A percentile compares a stretch with the other conserved stretches of the same genome.
phyloP scores from a whole-genome alignment of 2,113 vertebrate genomes.

The Motacilla tschutschensis region DNA sequence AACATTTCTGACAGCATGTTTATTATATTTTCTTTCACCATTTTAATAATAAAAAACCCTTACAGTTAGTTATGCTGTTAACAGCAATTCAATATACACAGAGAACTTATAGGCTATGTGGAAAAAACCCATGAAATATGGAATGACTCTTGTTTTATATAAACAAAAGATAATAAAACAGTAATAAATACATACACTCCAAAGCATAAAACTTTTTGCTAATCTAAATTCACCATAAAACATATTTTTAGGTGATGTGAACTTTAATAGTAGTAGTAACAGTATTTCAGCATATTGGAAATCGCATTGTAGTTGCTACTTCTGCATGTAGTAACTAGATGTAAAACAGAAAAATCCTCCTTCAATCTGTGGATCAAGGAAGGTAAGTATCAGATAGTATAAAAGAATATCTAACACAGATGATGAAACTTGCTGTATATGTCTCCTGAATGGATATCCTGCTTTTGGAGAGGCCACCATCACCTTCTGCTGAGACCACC shows the following conservation, averaged over 20 bases:
- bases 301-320: not conserved
- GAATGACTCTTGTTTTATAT: not conserved
- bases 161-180: not conserved
- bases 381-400: not conserved
- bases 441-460: not conserved
- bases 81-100: not conserved
- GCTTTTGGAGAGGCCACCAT: not conserved
- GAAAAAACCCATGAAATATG: not conserved
- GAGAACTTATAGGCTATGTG: not conserved
- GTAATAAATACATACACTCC: not conserved
- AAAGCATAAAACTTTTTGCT: not conserved
- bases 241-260: not conserved
- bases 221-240: not conserved
- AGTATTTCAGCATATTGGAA: not conserved
- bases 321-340: not conserved
- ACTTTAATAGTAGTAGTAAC: not conserved
- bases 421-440: not conserved
- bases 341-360: not conserved
- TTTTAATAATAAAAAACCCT: not conserved
- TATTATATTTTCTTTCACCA: not conserved
- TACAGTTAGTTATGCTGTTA: conserved; percentile 7
- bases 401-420: not conserved
- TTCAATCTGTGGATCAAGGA: not conserved
- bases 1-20: not conserved
- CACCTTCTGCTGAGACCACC: not conserved